A percentile compares a stretch with the other conserved stretches of the same genome.
These are phyloP conservation scores for Menura novaehollandiae DNA, from an alignment of 2,113 vertebrate species.

Conservation along the genomic window DNA sequence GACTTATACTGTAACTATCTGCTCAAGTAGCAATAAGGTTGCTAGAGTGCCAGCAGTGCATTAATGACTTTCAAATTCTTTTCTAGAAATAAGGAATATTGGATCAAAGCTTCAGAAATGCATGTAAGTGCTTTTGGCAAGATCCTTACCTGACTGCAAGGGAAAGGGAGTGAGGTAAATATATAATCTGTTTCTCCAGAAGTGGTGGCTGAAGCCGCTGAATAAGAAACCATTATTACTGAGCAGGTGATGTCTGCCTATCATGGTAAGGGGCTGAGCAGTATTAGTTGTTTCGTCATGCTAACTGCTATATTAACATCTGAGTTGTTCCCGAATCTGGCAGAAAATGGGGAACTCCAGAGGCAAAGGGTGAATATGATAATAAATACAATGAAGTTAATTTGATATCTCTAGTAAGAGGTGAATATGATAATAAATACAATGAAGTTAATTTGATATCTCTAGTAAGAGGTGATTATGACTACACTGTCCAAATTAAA, in stretches of 20 bases:
- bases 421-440: background rate
- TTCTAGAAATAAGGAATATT: background rate
- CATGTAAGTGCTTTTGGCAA: background rate
- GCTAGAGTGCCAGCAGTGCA: background rate
- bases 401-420: background rate
- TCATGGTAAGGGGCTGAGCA: background rate
- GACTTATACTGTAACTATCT: background rate
- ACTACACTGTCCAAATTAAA: background rate
- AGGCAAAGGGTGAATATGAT: background rate
- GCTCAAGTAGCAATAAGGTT: background rate
- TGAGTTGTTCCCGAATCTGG: background rate
- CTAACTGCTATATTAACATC: background rate
- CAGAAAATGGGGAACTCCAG: background rate
- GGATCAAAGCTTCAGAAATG: background rate
- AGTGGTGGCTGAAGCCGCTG: background rate
- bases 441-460: background rate
- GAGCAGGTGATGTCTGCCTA: background rate
- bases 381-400: background rate
- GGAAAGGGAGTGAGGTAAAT: background rate
- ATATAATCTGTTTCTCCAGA: background rate
- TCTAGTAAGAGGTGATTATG: background rate
- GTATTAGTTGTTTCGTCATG: background rate
- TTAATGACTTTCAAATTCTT: background rate
- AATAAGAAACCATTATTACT: background rate
- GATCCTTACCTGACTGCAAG: background rate